phyloP scores from a whole-genome alignment of 2,888 invertebrate genomes.

The Salpingus planirostris region DNA sequence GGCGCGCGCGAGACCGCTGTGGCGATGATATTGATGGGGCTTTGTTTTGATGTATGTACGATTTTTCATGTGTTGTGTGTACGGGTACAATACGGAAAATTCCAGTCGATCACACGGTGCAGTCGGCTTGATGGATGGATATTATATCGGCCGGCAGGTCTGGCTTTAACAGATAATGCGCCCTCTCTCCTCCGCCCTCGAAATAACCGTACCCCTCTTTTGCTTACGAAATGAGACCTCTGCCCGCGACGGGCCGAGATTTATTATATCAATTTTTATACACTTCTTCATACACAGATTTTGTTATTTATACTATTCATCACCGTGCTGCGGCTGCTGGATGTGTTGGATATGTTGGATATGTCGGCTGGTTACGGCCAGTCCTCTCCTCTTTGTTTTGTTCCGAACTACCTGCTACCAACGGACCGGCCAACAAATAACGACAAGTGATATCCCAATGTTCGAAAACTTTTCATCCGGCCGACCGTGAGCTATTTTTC shows the following conservation, averaged over 20 bases:
- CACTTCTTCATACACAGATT: slow-evolving; percentile 22
- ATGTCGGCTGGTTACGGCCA: too few relatives aligned
- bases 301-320: slow-evolving; percentile 18
- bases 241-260: slow-evolving; percentile 27
- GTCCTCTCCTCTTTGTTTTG: too few relatives aligned
- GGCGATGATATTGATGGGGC: slow-evolving; percentile 6
- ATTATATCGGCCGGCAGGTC: slow-evolving; percentile 28
- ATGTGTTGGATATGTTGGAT: too few relatives aligned
- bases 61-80: slow-evolving; percentile 6
- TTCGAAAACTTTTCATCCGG: too few relatives aligned
- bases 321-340: too few relatives aligned
- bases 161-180: slow-evolving; percentile 30
- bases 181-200: slow-evolving; percentile 19
- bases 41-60: slow-evolving; percentile 10
- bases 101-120: slow-evolving; percentile 12
- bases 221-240: slow-evolving; percentile 29
- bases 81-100: slow-evolving; percentile 14
- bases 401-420: too few relatives aligned
- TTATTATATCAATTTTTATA: slow-evolving; percentile 28
- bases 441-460: too few relatives aligned
- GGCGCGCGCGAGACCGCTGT: slow-evolving; percentile 3
- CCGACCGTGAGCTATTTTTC: too few relatives aligned
- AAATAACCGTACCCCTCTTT: slow-evolving; percentile 24
- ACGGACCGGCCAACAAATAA: too few relatives aligned
- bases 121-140: slow-evolving; percentile 26